A percentile compares a stretch with the other conserved stretches of the same genome.
These are phyloP conservation scores for Cichladusa arquata DNA, from an alignment of 2,113 vertebrate genomes.

Conservation along the genomic window DNA sequence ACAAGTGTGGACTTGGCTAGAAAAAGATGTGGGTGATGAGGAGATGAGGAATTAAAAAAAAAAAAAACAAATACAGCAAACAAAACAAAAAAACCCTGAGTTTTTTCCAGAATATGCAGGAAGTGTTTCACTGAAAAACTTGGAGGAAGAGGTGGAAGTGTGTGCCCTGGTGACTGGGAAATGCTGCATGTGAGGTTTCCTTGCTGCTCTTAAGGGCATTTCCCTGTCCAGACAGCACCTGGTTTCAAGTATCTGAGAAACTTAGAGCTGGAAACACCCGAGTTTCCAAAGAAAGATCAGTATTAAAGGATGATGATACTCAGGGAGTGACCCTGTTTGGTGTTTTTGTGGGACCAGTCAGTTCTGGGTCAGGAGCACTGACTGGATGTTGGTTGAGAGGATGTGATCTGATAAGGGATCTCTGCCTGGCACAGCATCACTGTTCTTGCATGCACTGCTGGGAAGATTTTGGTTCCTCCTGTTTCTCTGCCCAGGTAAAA, in stretches of 20 bases:
- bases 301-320: background rate
- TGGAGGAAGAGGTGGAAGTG: background rate
- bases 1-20: background rate
- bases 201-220: background rate
- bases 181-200: background rate
- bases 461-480: background rate
- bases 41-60: background rate
- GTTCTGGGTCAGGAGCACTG: background rate
- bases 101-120: background rate
- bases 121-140: background rate
- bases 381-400: background rate
- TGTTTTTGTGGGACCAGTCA: fast-evolving
- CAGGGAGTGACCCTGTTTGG: background rate
- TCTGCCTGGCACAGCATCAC: background rate
- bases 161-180: fast-evolving
- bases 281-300: background rate
- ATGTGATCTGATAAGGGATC: background rate
- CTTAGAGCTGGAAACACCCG: background rate
- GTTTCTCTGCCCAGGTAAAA: background rate
- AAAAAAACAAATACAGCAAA: too few species aligned
- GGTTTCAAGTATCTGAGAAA: background rate
- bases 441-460: background rate
- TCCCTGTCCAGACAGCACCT: background rate
- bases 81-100: too few species aligned
- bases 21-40: background rate